Conservation (phyloP, 2,113 vertebrate genomes). For the Rostratula benghalensis region DNA sequence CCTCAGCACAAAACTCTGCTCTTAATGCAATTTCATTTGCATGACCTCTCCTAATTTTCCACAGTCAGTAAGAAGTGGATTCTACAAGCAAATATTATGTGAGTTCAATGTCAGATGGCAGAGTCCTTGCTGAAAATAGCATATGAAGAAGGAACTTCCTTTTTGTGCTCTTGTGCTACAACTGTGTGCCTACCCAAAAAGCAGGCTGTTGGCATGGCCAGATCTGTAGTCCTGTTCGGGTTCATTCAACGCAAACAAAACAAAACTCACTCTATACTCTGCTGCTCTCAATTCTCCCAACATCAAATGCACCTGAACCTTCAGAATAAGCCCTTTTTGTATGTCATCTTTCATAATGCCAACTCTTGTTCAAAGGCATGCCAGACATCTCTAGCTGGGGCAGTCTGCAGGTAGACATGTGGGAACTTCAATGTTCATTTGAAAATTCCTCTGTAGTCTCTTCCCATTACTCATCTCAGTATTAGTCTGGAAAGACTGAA, state of each 20-base stretch:
- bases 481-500: not conserved
- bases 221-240: not conserved
- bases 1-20: not conserved
- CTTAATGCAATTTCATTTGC: constrained; percentile 10
- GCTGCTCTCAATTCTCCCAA: not conserved
- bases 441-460: not conserved
- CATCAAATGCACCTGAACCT: not conserved
- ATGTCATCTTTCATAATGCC: not conserved
- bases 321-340: not conserved
- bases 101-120: not conserved
- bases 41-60: not conserved
- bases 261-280: not conserved
- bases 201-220: not conserved
- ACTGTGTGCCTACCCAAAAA: not conserved
- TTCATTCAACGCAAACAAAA: not conserved
- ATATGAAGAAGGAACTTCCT: not conserved
- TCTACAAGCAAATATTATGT: not conserved
- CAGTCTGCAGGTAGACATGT: not conserved
- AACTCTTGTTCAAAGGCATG: not conserved
- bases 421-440: not conserved
- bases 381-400: not conserved
- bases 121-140: not conserved
- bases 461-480: not conserved
- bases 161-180: not conserved
- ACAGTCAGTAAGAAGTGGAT: not conserved